Percentiles rank a stretch among this genome's conserved stretches.
Conservation (phyloP, 2,113 vertebrate genomes). For the Oryctolagus cuniculus region mOryCun1.1 NC_091432.1:57128001-57128500, state of each 20-base stretch:
- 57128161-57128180: neutral
- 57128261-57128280: conserved; percentile 26
- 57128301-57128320: conserved; percentile 14
- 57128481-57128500: neutral
- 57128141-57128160: neutral
- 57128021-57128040: too few species aligned
- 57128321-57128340: neutral
- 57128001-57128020: too few species aligned
- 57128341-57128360: neutral
- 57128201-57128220: neutral
- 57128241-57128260: conserved; percentile 36
- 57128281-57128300: neutral
- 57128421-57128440: neutral
- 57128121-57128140: too few species aligned
- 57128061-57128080: too few species aligned
- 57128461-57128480: neutral
- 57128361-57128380: neutral
- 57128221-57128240: neutral
- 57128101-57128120: too few species aligned
- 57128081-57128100: too few species aligned
- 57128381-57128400: neutral
- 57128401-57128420: neutral
- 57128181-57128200: neutral
- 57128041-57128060: too few species aligned
- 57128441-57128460: neutral